Conservation (phyloP, 2,113 vertebrate genomes). For the Tragulus kanchil region DNA sequence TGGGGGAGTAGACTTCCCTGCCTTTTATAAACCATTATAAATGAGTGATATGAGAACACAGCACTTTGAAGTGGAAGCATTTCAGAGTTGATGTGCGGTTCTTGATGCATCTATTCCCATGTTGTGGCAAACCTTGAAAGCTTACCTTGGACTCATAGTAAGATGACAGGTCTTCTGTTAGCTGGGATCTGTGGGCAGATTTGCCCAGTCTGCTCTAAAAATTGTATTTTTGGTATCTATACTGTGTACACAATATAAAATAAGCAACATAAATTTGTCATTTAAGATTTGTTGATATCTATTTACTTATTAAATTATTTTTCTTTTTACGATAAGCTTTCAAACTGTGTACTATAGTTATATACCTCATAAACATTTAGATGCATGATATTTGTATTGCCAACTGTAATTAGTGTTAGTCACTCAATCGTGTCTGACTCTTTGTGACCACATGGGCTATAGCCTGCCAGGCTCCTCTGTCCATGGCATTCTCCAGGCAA, state of each 20-base stretch:
- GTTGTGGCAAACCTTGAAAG: not conserved
- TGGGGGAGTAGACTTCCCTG: not conserved
- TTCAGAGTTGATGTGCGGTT: not conserved
- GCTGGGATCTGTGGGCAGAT: not conserved
- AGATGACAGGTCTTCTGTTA: not conserved
- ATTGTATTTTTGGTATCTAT: not conserved
- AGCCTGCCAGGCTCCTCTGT: not conserved
- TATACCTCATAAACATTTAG: rapidly evolving
- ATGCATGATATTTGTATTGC: not conserved
- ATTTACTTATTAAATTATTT: not conserved
- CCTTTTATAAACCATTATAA: not conserved
- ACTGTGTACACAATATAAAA: not conserved
- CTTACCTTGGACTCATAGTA: not conserved
- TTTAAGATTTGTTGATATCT: not conserved
- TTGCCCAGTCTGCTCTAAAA: not conserved
- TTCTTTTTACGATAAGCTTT: not conserved
- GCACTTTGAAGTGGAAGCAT: not conserved
- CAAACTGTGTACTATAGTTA: not conserved
- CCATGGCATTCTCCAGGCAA: not conserved
- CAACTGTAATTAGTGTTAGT: not conserved
- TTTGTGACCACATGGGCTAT: not conserved
- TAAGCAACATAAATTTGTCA: not conserved
- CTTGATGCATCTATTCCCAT: not conserved
- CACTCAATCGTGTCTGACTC: not conserved
- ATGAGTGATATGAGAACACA: not conserved